These are phyloP conservation scores for Carassius gibelio DNA, from an alignment of 2,113 vertebrate species.

Conservation along the genomic window DNA sequence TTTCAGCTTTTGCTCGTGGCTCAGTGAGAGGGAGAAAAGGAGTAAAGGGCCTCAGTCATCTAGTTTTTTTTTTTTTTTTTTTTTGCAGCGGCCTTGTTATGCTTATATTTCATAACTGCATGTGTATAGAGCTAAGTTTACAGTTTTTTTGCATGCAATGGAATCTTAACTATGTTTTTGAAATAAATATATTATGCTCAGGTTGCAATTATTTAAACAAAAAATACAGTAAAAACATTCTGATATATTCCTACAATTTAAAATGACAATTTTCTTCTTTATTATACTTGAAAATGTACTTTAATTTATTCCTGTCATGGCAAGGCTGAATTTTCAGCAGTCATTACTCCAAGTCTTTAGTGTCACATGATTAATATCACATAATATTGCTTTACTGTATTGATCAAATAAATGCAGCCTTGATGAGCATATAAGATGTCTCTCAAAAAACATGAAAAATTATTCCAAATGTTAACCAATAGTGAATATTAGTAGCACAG, in stretches of 20 bases:
- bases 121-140: neutral
- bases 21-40: slow-evolving; percentile 1
- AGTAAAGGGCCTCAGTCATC: slow-evolving; percentile 12
- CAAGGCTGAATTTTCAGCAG: neutral
- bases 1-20: neutral
- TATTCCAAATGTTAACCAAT: neutral
- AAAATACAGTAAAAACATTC: neutral
- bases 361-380: neutral
- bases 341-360: neutral
- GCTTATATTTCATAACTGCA: neutral
- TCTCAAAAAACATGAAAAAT: neutral
- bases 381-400: neutral
- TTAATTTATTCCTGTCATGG: neutral
- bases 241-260: neutral
- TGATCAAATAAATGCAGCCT: neutral
- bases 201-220: no score
- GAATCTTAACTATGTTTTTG: neutral
- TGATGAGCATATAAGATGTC: neutral
- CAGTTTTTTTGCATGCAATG: neutral
- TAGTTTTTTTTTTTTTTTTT: neutral
- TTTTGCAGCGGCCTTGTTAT: slow-evolving; percentile 53
- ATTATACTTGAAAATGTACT: neutral
- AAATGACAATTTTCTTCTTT: neutral
- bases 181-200: no score
- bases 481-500: neutral